These are phyloP conservation scores for Dicranocentrus wangi DNA, from an alignment of 2,888 invertebrate genomes.

Conservation along the genomic window DNA sequence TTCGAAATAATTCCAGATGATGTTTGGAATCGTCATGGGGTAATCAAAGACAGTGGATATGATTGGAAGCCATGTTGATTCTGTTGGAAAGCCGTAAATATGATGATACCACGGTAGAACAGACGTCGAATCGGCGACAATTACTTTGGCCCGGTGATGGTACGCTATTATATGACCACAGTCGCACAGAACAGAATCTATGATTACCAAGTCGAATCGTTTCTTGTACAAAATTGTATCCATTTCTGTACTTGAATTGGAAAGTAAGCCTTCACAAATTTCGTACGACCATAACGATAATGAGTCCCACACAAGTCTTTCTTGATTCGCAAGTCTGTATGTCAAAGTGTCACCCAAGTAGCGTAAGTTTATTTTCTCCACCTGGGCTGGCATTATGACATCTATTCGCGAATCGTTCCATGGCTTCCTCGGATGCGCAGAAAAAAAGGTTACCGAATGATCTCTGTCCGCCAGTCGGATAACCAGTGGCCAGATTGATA, in stretches of 20 bases:
- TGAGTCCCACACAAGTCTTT: conserved; percentile 21
- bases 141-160: conserved; percentile 59
- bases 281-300: conserved; percentile 39
- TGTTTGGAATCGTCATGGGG: conserved; percentile 44
- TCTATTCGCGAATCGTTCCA: conserved; percentile 39
- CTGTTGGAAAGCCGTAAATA: conserved; percentile 57
- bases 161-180: conserved; percentile 63
- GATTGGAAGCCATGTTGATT: conserved; percentile 55
- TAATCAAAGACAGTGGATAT: conserved; percentile 14
- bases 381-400: conserved; percentile 27
- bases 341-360: conserved; percentile 34
- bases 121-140: conserved; percentile 49
- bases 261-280: conserved; percentile 42
- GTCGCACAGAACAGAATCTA: conserved; percentile 58
- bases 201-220: conserved; percentile 59
- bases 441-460: conserved; percentile 46
- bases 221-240: conserved; percentile 9
- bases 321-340: background rate
- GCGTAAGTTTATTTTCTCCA: conserved; percentile 35
- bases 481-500: conserved; percentile 43
- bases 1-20: conserved; percentile 35
- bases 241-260: conserved; percentile 15
- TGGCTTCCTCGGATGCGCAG: conserved; percentile 40
- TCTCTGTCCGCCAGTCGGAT: conserved; percentile 39
- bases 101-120: conserved; percentile 58